Evolutionary conservation across 2,888 invertebrate species (phyloP), one percentile per base, ranked within the genome.

Genomic region (Argynnis bischoffii): DNA sequence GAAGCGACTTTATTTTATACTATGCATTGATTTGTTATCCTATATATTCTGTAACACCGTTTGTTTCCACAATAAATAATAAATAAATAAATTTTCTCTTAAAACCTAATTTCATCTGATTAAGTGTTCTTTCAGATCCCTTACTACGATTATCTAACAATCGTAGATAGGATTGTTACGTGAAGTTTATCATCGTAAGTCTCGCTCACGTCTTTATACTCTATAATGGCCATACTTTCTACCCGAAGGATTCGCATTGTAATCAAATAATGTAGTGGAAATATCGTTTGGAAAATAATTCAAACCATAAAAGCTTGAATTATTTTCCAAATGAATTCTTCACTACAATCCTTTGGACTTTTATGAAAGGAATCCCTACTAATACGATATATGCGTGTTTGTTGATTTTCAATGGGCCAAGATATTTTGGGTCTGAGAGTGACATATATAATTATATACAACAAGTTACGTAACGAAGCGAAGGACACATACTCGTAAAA

Each of bases 71-170:
- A 18, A 18, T 18, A 18, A 18, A 18, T 18, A 18, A 18, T 1
- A 18, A 18, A 18, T n/a, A n/a, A n/a, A n/a, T n/a, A n/a, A n/a
- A 6, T 11, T 18, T 51, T 8, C 41, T 26, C 26, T 4, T 13
- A 46, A 16, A 21, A 14, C 16, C 61, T 57, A 56, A 51, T 61
- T 61, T 55, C 35, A 53, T 54, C 41, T 59, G 69, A 67, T 61
- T 63, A 54, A 13, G 53, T 57, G 63, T 67, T 53, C 18, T 46
- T 67, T 67, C n/a, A 60, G 60, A 67, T 64, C 67, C 69, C 69
- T 69, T 51, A 60, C 67, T 63, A 47, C 66, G 63, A 54, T 26
- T 26, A 5, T 26, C 26, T 26, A 26, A 26, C 66, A 54, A 59
- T 63, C 46, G 50, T 69, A 65, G 59, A 59, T 59, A 57, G 48